Evolutionary conservation across 2,113 vertebrate genomes (phyloP).

Genomic region (Ivindomyrus marchei): DNA sequence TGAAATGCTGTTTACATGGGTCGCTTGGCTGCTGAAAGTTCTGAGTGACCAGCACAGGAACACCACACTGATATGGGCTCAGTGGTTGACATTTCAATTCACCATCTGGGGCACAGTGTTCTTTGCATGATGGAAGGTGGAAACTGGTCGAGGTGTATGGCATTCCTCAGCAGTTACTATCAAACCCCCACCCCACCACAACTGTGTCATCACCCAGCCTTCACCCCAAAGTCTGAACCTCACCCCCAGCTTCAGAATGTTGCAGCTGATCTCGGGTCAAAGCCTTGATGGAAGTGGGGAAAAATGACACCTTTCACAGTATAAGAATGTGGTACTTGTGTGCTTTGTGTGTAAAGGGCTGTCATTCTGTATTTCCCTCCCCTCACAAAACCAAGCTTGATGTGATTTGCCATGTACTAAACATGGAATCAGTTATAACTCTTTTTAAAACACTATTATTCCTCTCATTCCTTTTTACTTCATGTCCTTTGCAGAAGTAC

Average conservation of each 20-base stretch:
- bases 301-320: neutral
- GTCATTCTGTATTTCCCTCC: neutral
- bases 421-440: neutral
- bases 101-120: constrained; percentile 66
- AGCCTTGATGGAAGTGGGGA: neutral
- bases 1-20: neutral
- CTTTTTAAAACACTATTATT: neutral
- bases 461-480: neutral
- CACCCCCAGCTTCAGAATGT: neutral
- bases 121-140: constrained; percentile 72
- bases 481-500: neutral
- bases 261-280: neutral
- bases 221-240: neutral
- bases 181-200: constrained; percentile 51
- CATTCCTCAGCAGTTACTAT: constrained; percentile 80
- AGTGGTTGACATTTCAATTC: constrained; percentile 69
- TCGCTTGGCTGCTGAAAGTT: neutral
- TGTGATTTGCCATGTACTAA: neutral
- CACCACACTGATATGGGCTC: constrained; percentile 47
- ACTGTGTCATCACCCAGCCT: neutral
- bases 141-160: constrained; percentile 68
- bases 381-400: neutral
- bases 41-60: constrained; percentile 24
- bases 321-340: neutral
- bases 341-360: neutral